Base-by-base conservation (phyloP, 2,797 vertebrate species). In the Takifugu rubripes region DNA sequence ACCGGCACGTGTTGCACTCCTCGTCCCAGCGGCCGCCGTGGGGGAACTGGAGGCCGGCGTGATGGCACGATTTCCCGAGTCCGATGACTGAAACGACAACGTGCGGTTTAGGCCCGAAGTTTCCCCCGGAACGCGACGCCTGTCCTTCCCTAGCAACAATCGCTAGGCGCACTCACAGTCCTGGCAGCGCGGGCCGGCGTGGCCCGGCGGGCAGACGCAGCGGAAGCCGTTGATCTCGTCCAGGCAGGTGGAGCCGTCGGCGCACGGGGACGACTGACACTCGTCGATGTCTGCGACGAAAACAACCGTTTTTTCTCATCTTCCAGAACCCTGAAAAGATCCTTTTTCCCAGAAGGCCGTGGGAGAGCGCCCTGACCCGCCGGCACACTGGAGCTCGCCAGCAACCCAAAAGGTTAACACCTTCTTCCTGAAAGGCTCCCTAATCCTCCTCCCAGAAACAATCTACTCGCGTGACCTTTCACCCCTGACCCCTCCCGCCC, bases 241-340 rank as follows among this genome's bases (percentile, higher is more conserved):
- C 75, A 94, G 81, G 61, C 96, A 98, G 9, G 95, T 95, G 11
- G 95, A 92, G 50, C 96, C 96, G 0, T 94, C 93, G 0, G 92
- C 90, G 16, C 96, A 98, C 0, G 96, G 96, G 0, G 94, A 94
- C 1, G 94, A 95, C 88, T 98, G 96, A 72, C 96, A 98, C 86
- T 98, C 96, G 8, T 98, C 94, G 1, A 98, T 92, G 81, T 98
- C 96, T 98, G 81, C 5, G 17, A 40, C 2, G 3, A 25, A 17
- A 25, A 11, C 10, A n/a, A 5, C 11, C 4, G 42, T 43, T 40
- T 40, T 2, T 40, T 12, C 1, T 40, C 14, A 12, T 40, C 14
- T 40, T 40, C 7, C 31, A 33, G 6, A 40, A 40, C 11, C 33
- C 33, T 36, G 5, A 8, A 2, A 8, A 8, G 33, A 29, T 29